Conservation (phyloP, 2,113 vertebrate species). For the Dunckerocampus dactyliophorus region DNA sequence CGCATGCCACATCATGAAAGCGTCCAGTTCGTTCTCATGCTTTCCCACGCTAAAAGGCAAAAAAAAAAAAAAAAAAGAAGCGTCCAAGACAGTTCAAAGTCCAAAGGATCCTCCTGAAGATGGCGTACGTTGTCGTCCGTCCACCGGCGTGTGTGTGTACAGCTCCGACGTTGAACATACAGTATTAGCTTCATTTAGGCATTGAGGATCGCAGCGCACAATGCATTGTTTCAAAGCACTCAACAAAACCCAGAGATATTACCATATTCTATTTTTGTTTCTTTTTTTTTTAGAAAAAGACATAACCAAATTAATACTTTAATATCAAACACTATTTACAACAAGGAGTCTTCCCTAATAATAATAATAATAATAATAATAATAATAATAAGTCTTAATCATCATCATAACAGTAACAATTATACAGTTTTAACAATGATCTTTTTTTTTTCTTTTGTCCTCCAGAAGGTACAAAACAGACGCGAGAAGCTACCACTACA, state of each 20-base stretch:
- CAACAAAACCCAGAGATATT: conserved; percentile 88
- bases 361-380: conserved; percentile 68
- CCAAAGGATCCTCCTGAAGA: conserved; percentile 51
- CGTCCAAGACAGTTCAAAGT: conserved; percentile 62
- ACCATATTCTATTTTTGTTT: conserved; percentile 70
- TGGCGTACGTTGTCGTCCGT: conserved; percentile 64
- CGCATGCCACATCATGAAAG: conserved; percentile 72
- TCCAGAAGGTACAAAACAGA: conserved; percentile 95
- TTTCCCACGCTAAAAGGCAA: conserved; percentile 73
- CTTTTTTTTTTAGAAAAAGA: conserved; percentile 91
- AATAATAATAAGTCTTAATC: conserved; percentile 39
- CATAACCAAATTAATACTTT: conserved; percentile 99
- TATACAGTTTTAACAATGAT: conserved; percentile 76
- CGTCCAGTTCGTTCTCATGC: conserved; percentile 70
- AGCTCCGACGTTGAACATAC: conserved; percentile 43
- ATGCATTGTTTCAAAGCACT: conserved; percentile 67
- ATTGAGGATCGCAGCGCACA: conserved; percentile 70
- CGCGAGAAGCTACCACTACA: conserved; percentile 89
- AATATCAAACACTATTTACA: conserved; percentile 99
- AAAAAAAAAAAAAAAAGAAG: conserved; percentile 60
- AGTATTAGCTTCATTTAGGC: conserved; percentile 70
- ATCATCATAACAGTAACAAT: conserved; percentile 73
- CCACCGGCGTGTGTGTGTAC: conserved; percentile 49
- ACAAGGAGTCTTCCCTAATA: conserved; percentile 78
- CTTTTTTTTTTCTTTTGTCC: conserved; percentile 79